phyloP scores from a whole-genome alignment of 2,797 vertebrate genomes.

The Streptopelia turtur region DNA sequence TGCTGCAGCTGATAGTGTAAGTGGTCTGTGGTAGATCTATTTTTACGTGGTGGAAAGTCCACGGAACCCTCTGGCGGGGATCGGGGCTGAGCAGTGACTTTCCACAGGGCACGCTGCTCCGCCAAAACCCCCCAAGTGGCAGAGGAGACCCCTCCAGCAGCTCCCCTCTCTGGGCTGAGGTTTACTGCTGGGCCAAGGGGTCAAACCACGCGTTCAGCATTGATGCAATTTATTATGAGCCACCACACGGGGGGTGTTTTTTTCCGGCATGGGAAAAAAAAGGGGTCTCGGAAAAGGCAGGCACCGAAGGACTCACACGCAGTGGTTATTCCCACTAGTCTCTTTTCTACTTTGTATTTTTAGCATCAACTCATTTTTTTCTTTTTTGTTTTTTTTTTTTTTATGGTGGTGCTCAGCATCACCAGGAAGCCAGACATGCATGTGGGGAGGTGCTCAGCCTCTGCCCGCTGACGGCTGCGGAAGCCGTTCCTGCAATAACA shows the following conservation, averaged over 20 bases:
- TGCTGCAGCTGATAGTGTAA: background rate
- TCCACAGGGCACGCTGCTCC: rapidly evolving
- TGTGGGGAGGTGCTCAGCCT: background rate
- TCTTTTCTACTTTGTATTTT: constrained; percentile 8
- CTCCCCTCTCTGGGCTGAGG: background rate
- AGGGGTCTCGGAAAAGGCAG: background rate
- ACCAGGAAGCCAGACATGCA: background rate
- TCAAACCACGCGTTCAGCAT: rapidly evolving
- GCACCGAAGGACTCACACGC: rapidly evolving
- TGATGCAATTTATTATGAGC: background rate
- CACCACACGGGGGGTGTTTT: rapidly evolving
- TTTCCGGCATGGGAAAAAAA: background rate
- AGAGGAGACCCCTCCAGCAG: background rate
- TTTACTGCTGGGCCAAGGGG: rapidly evolving
- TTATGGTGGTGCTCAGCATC: background rate
- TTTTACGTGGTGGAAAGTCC: constrained; percentile 15
- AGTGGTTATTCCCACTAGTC: background rate
- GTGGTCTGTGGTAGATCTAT: background rate
- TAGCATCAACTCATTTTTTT: background rate
- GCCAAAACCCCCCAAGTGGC: background rate
- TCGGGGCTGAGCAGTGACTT: background rate
- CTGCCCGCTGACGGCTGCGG: background rate
- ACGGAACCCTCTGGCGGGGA: rapidly evolving
- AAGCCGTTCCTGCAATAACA: background rate
- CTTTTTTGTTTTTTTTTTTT: background rate